Evolutionary conservation across 2,888 invertebrate genomes (phyloP).

Genomic region (Nasonovia ribisnigri): DNA sequence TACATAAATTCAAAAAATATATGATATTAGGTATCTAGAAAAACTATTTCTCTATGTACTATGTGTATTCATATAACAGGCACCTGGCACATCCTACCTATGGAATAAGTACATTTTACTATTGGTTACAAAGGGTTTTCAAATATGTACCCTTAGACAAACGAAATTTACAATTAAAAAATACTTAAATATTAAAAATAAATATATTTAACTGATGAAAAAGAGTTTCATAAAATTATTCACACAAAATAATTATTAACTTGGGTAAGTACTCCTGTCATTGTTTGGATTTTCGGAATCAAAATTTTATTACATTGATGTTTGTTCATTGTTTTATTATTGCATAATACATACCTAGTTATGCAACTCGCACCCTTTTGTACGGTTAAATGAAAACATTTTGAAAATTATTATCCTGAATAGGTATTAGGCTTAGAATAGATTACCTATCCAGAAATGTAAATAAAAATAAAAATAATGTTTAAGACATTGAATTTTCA

Average conservation of each 20-base stretch:
- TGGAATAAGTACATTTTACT: no score
- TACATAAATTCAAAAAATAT: no score
- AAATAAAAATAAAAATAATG: not conserved
- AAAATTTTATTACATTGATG: not conserved
- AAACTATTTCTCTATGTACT: no score
- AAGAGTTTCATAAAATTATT: not conserved
- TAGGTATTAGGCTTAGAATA: not conserved
- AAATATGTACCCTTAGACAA: not conserved
- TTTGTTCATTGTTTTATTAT: not conserved
- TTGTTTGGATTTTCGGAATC: not conserved
- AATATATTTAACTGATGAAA: not conserved
- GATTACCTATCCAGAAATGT: not conserved
- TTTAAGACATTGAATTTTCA: not conserved
- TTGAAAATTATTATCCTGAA: not conserved
- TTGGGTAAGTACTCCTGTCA: not conserved
- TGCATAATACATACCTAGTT: not conserved
- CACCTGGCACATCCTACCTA: no score
- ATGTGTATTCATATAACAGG: no score
- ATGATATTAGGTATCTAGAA: no score
- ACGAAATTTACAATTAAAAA: not conserved
- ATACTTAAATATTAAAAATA: not conserved
- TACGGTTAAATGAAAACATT: slow-evolving; percentile 6
- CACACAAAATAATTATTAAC: not conserved
- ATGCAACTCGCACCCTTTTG: not conserved
- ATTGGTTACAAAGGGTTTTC: no score